Conservation (phyloP, 2,797 vertebrate genomes). For the Iguana delicatissima region DNA sequence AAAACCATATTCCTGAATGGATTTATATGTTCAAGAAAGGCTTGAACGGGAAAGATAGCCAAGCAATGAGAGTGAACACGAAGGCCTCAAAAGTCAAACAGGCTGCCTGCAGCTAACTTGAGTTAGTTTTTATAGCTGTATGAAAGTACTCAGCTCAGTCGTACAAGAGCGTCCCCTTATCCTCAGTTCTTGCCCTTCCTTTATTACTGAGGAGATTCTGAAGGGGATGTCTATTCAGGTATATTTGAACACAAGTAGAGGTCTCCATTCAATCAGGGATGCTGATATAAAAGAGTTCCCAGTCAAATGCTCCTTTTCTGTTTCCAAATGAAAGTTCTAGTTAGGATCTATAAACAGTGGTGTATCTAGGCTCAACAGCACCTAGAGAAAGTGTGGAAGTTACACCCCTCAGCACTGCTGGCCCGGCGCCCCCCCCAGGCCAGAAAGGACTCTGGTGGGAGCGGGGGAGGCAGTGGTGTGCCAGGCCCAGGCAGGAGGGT, state of each 20-base stretch:
- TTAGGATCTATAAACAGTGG: too few species aligned
- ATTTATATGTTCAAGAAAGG: slow-evolving; percentile 70
- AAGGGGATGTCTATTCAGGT: not conserved
- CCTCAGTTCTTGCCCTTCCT: not conserved
- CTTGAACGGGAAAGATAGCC: slow-evolving; percentile 53
- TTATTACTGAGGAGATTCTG: not conserved
- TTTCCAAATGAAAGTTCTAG: too few species aligned
- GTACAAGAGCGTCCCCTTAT: too few species aligned
- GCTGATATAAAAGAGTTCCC: not conserved
- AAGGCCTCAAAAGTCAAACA: slow-evolving; percentile 59
- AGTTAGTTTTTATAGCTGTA: not conserved
- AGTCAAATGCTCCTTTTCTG: not conserved
- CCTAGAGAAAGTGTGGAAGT: too few species aligned
- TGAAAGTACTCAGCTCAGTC: not conserved
- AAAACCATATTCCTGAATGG: slow-evolving; percentile 39
- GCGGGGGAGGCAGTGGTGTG: too few species aligned
- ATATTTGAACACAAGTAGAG: not conserved
- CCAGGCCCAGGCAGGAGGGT: too few species aligned
- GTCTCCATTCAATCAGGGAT: not conserved
- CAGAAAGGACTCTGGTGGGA: too few species aligned
- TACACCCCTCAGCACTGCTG: too few species aligned
- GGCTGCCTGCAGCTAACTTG: not conserved
- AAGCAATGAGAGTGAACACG: rapidly evolving
- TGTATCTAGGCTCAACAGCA: too few species aligned
- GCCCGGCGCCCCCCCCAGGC: too few species aligned